Evolutionary conservation across 2,113 vertebrate genomes (phyloP), one percentile per base, ranked within the genome.

Genomic region (Oreochromis niloticus): DNA sequence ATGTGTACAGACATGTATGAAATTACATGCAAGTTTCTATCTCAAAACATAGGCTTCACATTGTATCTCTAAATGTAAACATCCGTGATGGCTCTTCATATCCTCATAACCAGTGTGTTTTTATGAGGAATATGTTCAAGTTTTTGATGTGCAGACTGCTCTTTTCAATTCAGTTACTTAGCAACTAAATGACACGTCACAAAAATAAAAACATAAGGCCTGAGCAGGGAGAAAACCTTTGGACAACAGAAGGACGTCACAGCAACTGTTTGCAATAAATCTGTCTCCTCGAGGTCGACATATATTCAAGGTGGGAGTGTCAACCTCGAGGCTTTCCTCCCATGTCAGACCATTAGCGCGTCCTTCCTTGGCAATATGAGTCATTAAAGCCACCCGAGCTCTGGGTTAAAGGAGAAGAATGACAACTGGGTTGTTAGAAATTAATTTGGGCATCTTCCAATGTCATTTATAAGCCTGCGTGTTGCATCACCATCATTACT

Each of bases 101-200:
- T 50, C 46, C 27, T 78, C 71, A 78, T 50, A 50, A 32, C 46
- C 41, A 75, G 5, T 46, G 68, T 7, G 39, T 73, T 73, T 27
- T 78, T n/a, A 50, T 79, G 61, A 83, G 56, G 4, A 87, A 83
- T 27, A 73, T 41, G 63, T 82, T 32, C 19, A 43, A 17, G 36
- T 48, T 50, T 78, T 75, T 84, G 27, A 36, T 39, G 43, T 36
- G n/a, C 43, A 81, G 43, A 66, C 80, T 80, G 83, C 12, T 88
- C 46, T 81, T 86, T 88, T 85, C 43, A 55, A 11, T 50, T 84
- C 41, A 66, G 83, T 94, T 94, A 84, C 89, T 89, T 92, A 88
- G 91, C 91, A 95, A 91, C 87, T 75, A 63, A 54, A 68, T 81
- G 84, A 55, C 57, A 61, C 32, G 48, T 83, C 63, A 43, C 7